Base-by-base conservation (phyloP, 2,797 vertebrate genomes). In the Mionectes olivaceus region DNA sequence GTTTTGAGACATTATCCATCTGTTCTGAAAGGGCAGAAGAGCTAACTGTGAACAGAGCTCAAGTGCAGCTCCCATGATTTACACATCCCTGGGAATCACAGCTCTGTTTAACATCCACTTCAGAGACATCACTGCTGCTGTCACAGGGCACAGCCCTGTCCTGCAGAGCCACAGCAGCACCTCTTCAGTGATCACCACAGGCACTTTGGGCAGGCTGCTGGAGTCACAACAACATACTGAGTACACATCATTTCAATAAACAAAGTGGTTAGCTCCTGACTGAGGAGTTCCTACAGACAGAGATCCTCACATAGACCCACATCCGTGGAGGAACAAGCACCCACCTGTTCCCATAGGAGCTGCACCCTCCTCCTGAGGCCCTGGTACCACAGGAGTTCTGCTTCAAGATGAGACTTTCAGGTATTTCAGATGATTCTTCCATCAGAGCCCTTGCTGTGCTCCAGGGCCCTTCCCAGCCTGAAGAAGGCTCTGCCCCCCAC, bases 261-360 rank as follows among this genome's bases (percentile, higher is more conserved):
- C 30, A 21, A 50, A 19, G 19, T 7, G 49, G 27, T 49, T 22
- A 21, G 9, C 44, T 89, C 35, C 55, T 83, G n/a, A 19, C 8
- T 8, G 30, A 68, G 21, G 53, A 39, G 9, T 13, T 79, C 24
- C 50, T 52, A 7, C 44, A 65, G 47, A 35, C 70, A 64, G 73
- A 59, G 59, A 35, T 83, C 73, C 28, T 10, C 64, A 11, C 30
- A 5, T 35, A 41, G 39, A n/a, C 24, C 80, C 46, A 11, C 27
- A 80, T n/a, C 57, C 63, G 3, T 8, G 41, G 4, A n/a, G 67
- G 30, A 43, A 43, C 24, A 41, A 43, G 67, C 55, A 73, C 27
- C 9, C 0, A 0, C 55, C n/a, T 4, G 0, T 43, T 89, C 44
- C 61, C 44, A 11, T 0, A 0, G 79, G n/a, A 49, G 17, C 46